phyloP scores from a whole-genome alignment of 2,888 invertebrate genomes.

The Apeira syringaria region DNA sequence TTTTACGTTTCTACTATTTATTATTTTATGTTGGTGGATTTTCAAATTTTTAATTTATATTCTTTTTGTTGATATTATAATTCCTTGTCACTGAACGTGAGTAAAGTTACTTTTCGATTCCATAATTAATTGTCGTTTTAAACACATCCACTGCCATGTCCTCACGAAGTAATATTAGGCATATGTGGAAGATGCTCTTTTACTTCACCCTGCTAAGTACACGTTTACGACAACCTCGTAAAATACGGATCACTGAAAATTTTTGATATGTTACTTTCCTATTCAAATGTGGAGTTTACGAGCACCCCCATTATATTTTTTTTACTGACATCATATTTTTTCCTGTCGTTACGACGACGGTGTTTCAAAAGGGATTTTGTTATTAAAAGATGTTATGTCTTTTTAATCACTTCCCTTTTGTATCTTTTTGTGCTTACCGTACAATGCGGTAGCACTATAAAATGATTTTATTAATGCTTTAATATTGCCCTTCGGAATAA shows the following conservation, averaged over 20 bases:
- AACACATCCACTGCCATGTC: no score
- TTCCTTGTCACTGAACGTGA: no score
- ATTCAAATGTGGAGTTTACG: constrained; percentile 80
- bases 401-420: constrained; percentile 80
- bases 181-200: constrained; percentile 52
- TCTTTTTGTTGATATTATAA: no score
- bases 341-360: constrained; percentile 69
- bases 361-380: constrained; percentile 70
- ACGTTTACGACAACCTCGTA: constrained; percentile 81
- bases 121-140: no score
- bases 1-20: no score
- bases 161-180: constrained; percentile 25
- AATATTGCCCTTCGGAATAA: constrained; percentile 32
- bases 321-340: constrained; percentile 78
- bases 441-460: constrained; percentile 57
- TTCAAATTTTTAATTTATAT: no score
- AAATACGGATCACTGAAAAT: constrained; percentile 83
- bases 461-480: constrained; percentile 41
- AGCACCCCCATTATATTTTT: constrained; percentile 73
- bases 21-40: no score
- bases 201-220: constrained; percentile 75
- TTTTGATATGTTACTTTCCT: constrained; percentile 83
- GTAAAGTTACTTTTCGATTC: no score
- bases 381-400: constrained; percentile 69
- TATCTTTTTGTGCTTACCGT: constrained; percentile 48